Conservation (phyloP, 2,888 invertebrate genomes). For the Aethes cnicana region DNA sequence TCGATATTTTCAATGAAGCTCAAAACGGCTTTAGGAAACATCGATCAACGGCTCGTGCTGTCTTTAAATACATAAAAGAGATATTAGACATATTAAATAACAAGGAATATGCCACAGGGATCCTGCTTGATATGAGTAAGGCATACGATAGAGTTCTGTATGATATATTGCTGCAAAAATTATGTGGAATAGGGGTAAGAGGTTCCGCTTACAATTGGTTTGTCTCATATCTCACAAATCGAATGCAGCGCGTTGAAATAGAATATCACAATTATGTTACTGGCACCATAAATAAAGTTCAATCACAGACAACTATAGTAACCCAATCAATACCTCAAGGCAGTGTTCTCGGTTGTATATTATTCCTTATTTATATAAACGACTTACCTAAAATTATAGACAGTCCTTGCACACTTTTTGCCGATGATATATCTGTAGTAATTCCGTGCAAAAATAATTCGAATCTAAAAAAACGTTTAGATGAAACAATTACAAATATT, state of each 20-base stretch:
- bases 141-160: slow-evolving; percentile 35
- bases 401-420: slow-evolving; percentile 16
- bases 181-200: slow-evolving; percentile 31
- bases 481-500: slow-evolving; percentile 7
- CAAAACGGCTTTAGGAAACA: slow-evolving; percentile 11
- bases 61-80: slow-evolving; percentile 26
- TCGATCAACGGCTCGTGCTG: slow-evolving; percentile 28
- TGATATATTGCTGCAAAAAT: slow-evolving; percentile 30
- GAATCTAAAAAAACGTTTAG: slow-evolving; percentile 13
- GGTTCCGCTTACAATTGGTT: slow-evolving; percentile 31
- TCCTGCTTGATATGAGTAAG: slow-evolving; percentile 36
- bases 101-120: slow-evolving; percentile 32
- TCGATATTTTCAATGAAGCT: neutral
- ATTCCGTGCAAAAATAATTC: slow-evolving; percentile 15
- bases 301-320: neutral
- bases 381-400: slow-evolving; percentile 21
- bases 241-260: slow-evolving; percentile 30
- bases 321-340: slow-evolving; percentile 23
- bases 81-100: slow-evolving; percentile 16
- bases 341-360: slow-evolving; percentile 24
- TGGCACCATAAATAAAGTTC: neutral
- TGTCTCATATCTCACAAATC: slow-evolving; percentile 27
- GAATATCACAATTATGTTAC: slow-evolving; percentile 6
- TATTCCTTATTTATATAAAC: slow-evolving; percentile 26
- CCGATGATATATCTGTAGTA: slow-evolving; percentile 29